Conservation (phyloP, 2,797 vertebrate species). For the Catharus ustulatus region DNA sequence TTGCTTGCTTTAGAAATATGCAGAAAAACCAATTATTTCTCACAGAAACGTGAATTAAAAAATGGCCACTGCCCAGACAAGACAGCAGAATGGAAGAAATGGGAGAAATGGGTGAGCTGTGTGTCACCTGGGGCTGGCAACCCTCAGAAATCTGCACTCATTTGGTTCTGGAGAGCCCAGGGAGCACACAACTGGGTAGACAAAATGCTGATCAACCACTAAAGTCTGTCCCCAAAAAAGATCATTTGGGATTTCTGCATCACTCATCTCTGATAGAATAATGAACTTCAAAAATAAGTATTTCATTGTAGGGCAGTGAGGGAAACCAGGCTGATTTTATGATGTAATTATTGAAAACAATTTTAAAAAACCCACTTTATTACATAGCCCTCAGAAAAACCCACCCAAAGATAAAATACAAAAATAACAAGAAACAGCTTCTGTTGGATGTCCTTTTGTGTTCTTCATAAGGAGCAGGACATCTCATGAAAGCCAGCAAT, state of each 20-base stretch:
- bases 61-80: neutral
- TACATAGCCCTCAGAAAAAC: neutral
- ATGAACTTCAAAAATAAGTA: neutral
- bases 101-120: neutral
- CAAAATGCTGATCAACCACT: neutral
- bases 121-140: neutral
- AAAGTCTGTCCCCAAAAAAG: neutral
- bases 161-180: neutral
- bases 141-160: neutral
- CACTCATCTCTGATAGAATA: neutral
- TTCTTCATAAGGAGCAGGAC: neutral
- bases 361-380: neutral
- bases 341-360: neutral
- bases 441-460: neutral
- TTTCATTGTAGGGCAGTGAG: neutral
- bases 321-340: neutral
- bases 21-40: neutral
- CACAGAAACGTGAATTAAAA: neutral
- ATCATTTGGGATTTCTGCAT: neutral
- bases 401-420: neutral
- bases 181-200: neutral
- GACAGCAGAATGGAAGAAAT: neutral
- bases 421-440: neutral
- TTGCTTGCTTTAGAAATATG: neutral
- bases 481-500: neutral